A percentile compares a stretch with the other conserved stretches of the same genome.
Conservation (phyloP, 2,797 vertebrate genomes). For the Acomys russatus region DNA sequence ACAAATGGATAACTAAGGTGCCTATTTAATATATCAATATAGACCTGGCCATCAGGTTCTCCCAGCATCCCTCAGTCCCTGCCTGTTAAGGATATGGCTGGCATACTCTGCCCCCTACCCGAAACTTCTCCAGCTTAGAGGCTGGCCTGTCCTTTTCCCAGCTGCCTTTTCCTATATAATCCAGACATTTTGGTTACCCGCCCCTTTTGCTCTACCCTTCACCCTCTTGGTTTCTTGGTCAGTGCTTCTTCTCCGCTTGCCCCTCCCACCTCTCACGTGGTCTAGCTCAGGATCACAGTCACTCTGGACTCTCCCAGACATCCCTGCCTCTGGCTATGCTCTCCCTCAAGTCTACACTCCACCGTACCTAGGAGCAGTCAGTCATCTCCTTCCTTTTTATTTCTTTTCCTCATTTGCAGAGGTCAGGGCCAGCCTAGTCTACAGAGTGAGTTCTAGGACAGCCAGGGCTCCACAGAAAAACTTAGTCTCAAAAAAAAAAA, state of each 20-base stretch:
- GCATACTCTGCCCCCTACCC: neutral
- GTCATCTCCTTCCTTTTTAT: neutral
- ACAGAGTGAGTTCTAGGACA: neutral
- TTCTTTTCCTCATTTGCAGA: too few relatives aligned
- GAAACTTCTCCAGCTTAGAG: neutral
- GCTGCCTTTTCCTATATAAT: neutral
- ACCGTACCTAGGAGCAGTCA: neutral
- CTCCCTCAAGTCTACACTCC: too few relatives aligned
- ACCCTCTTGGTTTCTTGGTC: neutral
- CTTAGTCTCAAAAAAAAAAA: neutral
- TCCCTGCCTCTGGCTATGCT: neutral
- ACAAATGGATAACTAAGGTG: neutral
- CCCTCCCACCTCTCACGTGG: neutral
- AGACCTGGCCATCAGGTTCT: neutral
- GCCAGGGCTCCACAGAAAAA: neutral
- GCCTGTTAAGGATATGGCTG: neutral
- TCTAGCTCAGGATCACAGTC: neutral
- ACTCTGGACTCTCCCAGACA: neutral
- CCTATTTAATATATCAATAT: neutral
- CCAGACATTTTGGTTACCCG: neutral
- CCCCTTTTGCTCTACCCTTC: neutral
- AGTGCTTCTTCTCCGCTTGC: neutral
- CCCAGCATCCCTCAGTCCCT: neutral
- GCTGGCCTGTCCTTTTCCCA: neutral
- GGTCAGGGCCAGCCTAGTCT: neutral